A percentile compares a stretch with the other conserved stretches of the same genome.
Evolutionary conservation across 2,888 invertebrate species (phyloP).

Genomic region (Harmothoe impar): DNA sequence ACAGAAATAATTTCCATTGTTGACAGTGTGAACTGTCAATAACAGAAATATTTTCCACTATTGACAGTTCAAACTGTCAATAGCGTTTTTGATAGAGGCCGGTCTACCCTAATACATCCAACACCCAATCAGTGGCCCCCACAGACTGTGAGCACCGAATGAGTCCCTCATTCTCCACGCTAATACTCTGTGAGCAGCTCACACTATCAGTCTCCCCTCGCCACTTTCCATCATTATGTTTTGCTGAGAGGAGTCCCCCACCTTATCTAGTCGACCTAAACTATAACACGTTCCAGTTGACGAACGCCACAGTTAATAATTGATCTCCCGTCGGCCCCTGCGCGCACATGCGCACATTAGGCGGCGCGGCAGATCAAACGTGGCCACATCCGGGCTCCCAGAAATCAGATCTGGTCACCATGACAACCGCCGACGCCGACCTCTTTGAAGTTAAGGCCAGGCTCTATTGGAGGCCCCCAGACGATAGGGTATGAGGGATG

Average conservation of each 20-base stretch:
- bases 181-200: background rate
- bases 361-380: constrained; percentile 38
- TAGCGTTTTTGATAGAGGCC: no score
- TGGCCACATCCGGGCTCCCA: constrained; percentile 20
- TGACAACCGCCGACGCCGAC: constrained; percentile 24
- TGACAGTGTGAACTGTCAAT: no score
- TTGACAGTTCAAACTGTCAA: no score
- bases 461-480: background rate
- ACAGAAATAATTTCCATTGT: no score
- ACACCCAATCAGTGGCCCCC: no score
- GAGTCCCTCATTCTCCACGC: background rate
- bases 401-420: constrained; percentile 55
- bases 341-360: constrained; percentile 34
- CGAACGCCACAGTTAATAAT: constrained; percentile 36
- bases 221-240: background rate
- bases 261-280: constrained; percentile 49
- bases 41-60: no score
- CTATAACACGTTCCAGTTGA: constrained; percentile 34
- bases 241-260: background rate
- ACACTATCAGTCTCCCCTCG: background rate
- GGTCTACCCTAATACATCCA: no score
- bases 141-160: background rate
- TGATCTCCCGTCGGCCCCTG: constrained; percentile 10
- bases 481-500: background rate
- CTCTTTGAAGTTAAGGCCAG: constrained; percentile 40